Conservation (phyloP, 2,888 invertebrate species). For the Amiota mariae region DNA sequence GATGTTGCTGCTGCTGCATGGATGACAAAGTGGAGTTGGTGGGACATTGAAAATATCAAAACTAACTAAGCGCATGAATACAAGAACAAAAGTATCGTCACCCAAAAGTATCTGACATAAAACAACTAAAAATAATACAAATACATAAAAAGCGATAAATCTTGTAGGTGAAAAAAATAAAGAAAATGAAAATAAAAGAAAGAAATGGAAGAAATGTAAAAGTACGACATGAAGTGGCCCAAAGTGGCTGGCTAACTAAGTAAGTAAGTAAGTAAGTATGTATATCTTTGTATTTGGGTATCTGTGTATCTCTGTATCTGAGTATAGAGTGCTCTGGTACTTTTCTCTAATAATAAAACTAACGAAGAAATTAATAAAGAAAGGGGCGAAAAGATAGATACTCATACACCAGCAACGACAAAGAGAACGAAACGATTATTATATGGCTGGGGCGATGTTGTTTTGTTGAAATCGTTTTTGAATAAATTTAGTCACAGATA, state of each 20-base stretch:
- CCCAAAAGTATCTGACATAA: slow-evolving; percentile 48
- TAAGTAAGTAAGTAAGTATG: too few species aligned
- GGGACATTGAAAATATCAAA: slow-evolving; percentile 24
- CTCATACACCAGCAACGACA: not conserved
- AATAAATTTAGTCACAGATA: slow-evolving; percentile 61
- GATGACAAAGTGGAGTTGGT: too few species aligned
- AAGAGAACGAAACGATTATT: slow-evolving; percentile 20
- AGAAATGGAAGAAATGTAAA: slow-evolving; percentile 45
- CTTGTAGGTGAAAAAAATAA: slow-evolving; percentile 68
- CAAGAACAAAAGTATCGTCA: slow-evolving; percentile 3
- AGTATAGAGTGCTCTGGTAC: slow-evolving; percentile 36
- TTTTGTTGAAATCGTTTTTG: slow-evolving; percentile 54
- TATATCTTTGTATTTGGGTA: not conserved
- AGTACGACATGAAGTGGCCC: slow-evolving; percentile 45
- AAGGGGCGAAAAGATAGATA: slow-evolving; percentile 50
- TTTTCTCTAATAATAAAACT: slow-evolving; percentile 40
- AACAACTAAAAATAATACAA: slow-evolving; percentile 69
- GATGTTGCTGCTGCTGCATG: not conserved
- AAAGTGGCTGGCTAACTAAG: not conserved
- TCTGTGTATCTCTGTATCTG: slow-evolving; percentile 36
- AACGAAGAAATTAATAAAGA: slow-evolving; percentile 40
- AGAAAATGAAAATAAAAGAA: slow-evolving; percentile 26
- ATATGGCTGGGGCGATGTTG: slow-evolving; percentile 7
- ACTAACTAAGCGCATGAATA: slow-evolving; percentile 35
- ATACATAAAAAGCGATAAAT: slow-evolving; percentile 62